These are phyloP conservation scores for Scylla paramamosain DNA, from an alignment of 1,140 invertebrate species.

Conservation along the genomic window DNA sequence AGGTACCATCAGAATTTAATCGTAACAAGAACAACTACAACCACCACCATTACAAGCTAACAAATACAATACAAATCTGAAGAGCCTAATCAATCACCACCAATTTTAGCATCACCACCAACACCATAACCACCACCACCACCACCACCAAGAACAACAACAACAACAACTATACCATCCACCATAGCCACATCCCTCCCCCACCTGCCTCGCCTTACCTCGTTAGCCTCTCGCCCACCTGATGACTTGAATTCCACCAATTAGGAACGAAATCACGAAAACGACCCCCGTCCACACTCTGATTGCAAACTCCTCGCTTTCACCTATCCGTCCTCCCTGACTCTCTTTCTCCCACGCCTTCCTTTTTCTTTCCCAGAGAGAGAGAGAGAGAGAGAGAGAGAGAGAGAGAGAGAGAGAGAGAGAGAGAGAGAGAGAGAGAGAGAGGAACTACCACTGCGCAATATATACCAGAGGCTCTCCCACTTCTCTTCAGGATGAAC, in stretches of 20 bases:
- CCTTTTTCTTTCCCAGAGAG: background rate
- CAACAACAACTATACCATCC: background rate
- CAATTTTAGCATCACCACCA: background rate
- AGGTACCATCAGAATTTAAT: no score
- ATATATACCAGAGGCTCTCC: background rate
- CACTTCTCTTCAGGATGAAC: background rate
- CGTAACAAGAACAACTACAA: no score
- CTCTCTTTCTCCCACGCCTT: background rate
- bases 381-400: background rate
- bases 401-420: background rate
- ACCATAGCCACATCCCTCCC: background rate
- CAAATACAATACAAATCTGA: no score
- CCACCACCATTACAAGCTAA: no score
- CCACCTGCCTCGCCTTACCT: background rate
- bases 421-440: background rate
- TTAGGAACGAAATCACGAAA: background rate
- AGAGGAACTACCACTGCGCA: background rate
- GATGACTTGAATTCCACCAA: slow-evolving; percentile 1
- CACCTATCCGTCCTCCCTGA: background rate
- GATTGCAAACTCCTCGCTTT: background rate
- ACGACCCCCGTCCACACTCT: background rate
- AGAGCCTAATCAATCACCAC: no score
- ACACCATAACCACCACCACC: background rate
- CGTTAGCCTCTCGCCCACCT: background rate
- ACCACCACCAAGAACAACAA: background rate